These are phyloP conservation scores for Adelges cooleyi DNA, from an alignment of 1,140 invertebrate species.

Conservation along the genomic window DNA sequence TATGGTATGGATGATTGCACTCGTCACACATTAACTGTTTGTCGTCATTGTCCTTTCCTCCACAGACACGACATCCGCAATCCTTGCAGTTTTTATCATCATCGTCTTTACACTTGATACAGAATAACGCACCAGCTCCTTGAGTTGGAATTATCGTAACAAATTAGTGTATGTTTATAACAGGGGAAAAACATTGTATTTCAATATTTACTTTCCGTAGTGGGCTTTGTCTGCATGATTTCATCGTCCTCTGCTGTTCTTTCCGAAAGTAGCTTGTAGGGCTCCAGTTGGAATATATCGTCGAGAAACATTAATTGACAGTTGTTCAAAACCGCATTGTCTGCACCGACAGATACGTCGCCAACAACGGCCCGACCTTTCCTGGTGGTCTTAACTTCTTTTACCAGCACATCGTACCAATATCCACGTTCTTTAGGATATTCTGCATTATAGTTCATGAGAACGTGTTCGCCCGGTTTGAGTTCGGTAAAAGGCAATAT, in stretches of 20 bases:
- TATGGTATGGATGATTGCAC: constrained; percentile 57
- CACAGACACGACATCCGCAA: constrained; percentile 65
- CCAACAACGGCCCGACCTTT: constrained; percentile 35
- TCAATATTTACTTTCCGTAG: constrained; percentile 32
- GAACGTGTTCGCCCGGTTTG: constrained; percentile 49
- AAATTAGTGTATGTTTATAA: too few relatives aligned
- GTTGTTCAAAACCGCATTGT: constrained; percentile 39
- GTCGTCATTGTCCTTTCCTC: constrained; percentile 55
- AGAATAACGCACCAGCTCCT: constrained; percentile 44
- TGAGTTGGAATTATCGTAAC: too few relatives aligned
- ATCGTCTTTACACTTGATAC: constrained; percentile 57
- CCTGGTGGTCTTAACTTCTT: constrained; percentile 35
- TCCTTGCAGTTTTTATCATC: constrained; percentile 52
- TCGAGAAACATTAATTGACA: constrained; percentile 41
- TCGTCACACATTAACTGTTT: constrained; percentile 66
- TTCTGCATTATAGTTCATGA: constrained; percentile 69
- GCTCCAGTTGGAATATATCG: constrained; percentile 46
- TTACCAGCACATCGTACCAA: constrained; percentile 59
- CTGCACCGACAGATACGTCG: constrained; percentile 37
- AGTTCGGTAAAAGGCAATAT: constrained; percentile 47
- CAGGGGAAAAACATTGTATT: too few relatives aligned
- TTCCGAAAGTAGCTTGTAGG: constrained; percentile 38
- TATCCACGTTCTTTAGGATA: constrained; percentile 53
- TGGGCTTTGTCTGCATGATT: constrained; percentile 33
- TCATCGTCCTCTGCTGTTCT: constrained; percentile 37